Evolutionary conservation across 2,797 vertebrate species (phyloP).

Genomic region (Podarcis siculus): DNA sequence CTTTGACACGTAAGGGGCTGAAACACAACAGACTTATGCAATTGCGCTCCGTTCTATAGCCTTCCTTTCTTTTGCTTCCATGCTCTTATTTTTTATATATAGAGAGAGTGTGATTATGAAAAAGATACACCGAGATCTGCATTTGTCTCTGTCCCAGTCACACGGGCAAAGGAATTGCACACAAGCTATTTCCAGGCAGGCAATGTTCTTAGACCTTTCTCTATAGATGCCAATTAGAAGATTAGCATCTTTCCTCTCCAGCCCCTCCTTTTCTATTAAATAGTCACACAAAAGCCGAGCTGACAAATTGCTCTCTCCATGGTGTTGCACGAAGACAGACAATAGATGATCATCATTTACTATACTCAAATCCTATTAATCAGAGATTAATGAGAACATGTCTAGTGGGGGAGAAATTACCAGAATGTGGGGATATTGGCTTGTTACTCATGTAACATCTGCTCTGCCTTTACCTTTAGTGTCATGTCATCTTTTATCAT

Average conservation of each 20-base stretch:
- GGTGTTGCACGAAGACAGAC: conserved; percentile 81
- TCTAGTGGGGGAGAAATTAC: conserved; percentile 81
- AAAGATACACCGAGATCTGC: conserved; percentile 52
- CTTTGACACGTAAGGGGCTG: conserved; percentile 61
- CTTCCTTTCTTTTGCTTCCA: conserved; percentile 47
- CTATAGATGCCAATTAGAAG: conserved; percentile 83
- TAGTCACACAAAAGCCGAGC: conserved; percentile 83
- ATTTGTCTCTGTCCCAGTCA: conserved; percentile 45
- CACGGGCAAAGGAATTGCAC: conserved; percentile 78
- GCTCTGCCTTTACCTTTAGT: conserved; percentile 80
- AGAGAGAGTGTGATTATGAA: conserved; percentile 22
- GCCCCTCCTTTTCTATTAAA: conserved; percentile 81
- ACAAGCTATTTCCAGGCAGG: conserved; percentile 67
- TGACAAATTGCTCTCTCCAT: conserved; percentile 83
- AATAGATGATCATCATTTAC: conserved; percentile 85
- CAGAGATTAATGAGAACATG: conserved; percentile 85
- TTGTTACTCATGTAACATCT: conserved; percentile 83
- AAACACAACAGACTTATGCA: conserved; percentile 47
- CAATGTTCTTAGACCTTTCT: conserved; percentile 77
- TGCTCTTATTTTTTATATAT: conserved; percentile 28
- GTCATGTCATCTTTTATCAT: conserved; percentile 84
- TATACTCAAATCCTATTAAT: conserved; percentile 84
- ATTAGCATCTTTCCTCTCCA: conserved; percentile 80
- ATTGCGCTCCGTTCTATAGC: conserved; percentile 37
- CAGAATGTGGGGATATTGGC: conserved; percentile 78